Percentiles rank a stretch among this genome's conserved stretches.
phyloP scores from a whole-genome alignment of 1,140 invertebrate species.

The Camponotus vicinus region DNA sequence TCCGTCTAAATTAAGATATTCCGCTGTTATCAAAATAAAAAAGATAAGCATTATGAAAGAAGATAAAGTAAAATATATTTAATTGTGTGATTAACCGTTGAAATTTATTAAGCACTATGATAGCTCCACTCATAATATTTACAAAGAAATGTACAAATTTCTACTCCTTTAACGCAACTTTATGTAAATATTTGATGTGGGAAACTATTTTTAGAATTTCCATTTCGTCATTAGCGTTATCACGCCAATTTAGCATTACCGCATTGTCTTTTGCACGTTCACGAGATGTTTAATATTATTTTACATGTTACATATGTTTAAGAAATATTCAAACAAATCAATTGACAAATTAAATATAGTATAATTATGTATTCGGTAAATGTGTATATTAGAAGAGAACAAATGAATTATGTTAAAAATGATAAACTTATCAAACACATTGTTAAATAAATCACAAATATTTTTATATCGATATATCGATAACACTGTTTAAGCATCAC shows the following conservation, averaged over 20 bases:
- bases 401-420: not conserved
- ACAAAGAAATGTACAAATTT: not conserved
- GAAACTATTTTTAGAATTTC: not conserved
- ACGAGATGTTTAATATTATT: not conserved
- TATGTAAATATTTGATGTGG: not conserved
- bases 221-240: no score
- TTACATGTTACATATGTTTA: not conserved
- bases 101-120: not conserved
- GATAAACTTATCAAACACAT: not conserved
- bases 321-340: not conserved
- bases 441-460: constrained; percentile 12
- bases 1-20: not conserved
- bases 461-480: not conserved
- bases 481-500: not conserved
- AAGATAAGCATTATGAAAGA: not conserved
- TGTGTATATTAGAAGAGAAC: not conserved
- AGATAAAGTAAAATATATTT: not conserved
- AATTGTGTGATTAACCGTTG: not conserved
- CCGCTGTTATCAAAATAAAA: not conserved
- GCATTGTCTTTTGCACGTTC: not conserved
- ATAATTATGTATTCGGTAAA: not conserved
- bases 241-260: no score
- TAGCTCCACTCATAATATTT: not conserved
- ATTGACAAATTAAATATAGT: not conserved
- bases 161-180: not conserved